Evolutionary conservation across 2,113 vertebrate species (phyloP).

Genomic region (Telmatochromis sp.): DNA sequence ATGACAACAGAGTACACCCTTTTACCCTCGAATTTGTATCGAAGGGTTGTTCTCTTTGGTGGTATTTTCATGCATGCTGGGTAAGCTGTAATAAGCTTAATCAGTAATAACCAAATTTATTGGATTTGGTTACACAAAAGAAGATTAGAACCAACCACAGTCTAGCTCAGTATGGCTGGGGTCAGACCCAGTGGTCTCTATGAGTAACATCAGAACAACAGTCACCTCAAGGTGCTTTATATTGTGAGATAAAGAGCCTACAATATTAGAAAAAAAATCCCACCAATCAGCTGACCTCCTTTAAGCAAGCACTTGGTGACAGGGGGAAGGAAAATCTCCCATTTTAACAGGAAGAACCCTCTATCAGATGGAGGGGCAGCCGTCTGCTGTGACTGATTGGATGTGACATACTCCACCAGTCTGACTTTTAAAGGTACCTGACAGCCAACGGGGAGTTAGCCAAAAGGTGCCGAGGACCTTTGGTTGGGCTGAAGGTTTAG

Average conservation of each 20-base stretch:
- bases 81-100: background rate
- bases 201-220: background rate
- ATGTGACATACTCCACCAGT: background rate
- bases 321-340: background rate
- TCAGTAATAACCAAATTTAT: background rate
- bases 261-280: background rate
- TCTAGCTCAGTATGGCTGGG: background rate
- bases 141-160: background rate
- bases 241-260: background rate
- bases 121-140: background rate
- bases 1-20: background rate
- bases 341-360: background rate
- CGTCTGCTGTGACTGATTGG: background rate
- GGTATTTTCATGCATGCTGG: background rate
- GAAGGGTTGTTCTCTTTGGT: background rate
- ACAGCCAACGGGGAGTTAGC: background rate
- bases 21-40: background rate
- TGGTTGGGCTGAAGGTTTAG: background rate
- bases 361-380: background rate
- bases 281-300: background rate
- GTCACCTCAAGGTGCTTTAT: background rate
- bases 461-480: background rate
- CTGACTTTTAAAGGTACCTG: background rate
- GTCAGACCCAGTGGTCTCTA: background rate
- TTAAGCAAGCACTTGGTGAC: background rate